Conservation (phyloP, 2,888 invertebrate genomes). For the Rugalucina vietnamica region DNA sequence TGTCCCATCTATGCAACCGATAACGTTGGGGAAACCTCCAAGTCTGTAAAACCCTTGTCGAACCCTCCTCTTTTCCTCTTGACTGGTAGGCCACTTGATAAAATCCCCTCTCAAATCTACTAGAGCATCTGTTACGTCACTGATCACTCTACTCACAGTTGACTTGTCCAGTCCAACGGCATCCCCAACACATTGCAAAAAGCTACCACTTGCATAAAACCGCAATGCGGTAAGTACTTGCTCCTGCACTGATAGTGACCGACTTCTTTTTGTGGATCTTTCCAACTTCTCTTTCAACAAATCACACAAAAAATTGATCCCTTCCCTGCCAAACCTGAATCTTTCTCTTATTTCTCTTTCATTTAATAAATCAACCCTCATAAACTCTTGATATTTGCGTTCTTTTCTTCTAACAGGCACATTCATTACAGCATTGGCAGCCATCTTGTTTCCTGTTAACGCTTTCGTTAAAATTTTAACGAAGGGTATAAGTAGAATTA, state of each 20-base stretch:
- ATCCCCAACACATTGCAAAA: constrained; percentile 35
- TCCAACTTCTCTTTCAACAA: constrained; percentile 16
- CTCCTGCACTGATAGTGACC: neutral
- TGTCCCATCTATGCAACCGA: constrained; percentile 26
- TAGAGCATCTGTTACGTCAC: constrained; percentile 25
- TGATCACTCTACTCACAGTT: constrained; percentile 18
- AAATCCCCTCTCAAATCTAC: neutral
- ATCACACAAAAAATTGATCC: neutral
- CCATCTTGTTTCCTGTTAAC: neutral
- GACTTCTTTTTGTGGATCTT: neutral
- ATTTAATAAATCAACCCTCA: neutral
- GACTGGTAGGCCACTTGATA: neutral
- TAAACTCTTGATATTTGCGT: neutral
- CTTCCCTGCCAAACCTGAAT: neutral
- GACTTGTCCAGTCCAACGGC: constrained; percentile 20
- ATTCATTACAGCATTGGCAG: neutral
- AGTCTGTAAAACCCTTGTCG: neutral
- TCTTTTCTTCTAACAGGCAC: neutral
- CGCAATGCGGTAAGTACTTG: constrained; percentile 33
- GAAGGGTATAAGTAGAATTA: neutral
- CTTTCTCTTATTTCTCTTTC: neutral
- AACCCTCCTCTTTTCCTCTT: neutral
- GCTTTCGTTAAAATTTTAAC: neutral
- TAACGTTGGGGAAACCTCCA: constrained; percentile 15
- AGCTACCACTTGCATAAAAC: constrained; percentile 29